A percentile compares a stretch with the other conserved stretches of the same genome.
These are phyloP conservation scores for Pampus argenteus DNA, from an alignment of 2,797 vertebrate genomes.

Conservation along the genomic window DNA sequence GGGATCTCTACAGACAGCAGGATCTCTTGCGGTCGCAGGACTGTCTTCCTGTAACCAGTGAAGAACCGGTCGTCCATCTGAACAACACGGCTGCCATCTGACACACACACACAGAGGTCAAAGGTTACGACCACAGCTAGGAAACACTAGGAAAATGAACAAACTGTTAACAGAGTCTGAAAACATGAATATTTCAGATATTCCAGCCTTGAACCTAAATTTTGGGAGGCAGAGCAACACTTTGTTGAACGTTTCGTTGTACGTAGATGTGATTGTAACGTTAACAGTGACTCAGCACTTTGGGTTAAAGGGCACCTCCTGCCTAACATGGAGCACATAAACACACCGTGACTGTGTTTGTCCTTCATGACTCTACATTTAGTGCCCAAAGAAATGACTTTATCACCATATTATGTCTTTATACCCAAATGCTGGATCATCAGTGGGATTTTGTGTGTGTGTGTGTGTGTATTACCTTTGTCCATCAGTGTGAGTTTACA, in stretches of 20 bases:
- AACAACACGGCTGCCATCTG: constrained; percentile 67
- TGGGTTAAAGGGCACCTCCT: neutral
- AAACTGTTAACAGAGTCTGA: too few relatives aligned
- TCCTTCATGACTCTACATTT: neutral
- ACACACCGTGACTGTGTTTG: neutral
- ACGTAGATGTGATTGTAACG: too few relatives aligned
- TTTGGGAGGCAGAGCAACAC: too few relatives aligned
- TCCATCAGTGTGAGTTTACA: constrained; percentile 90
- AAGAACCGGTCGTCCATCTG: constrained; percentile 75
- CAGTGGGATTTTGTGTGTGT: constrained; percentile 2
- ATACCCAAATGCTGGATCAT: too few relatives aligned
- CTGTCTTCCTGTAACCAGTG: constrained; percentile 71
- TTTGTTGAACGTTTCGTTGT: too few relatives aligned
- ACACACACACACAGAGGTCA: constrained; percentile 8
- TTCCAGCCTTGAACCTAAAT: too few relatives aligned
- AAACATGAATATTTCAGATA: too few relatives aligned
- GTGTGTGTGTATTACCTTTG: constrained; percentile 80
- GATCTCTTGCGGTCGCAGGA: constrained; percentile 58
- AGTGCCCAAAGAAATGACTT: neutral
- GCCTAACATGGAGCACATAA: neutral
- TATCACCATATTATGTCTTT: too few relatives aligned
- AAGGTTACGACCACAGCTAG: neutral
- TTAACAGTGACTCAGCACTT: constrained; percentile 2
- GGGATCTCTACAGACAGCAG: constrained; percentile 70
- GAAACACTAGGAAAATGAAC: neutral